A percentile compares a stretch with the other conserved stretches of the same genome.
These are phyloP conservation scores for Nymphicus hollandicus DNA, from an alignment of 2,113 vertebrate genomes.

Conservation along the genomic window DNA sequence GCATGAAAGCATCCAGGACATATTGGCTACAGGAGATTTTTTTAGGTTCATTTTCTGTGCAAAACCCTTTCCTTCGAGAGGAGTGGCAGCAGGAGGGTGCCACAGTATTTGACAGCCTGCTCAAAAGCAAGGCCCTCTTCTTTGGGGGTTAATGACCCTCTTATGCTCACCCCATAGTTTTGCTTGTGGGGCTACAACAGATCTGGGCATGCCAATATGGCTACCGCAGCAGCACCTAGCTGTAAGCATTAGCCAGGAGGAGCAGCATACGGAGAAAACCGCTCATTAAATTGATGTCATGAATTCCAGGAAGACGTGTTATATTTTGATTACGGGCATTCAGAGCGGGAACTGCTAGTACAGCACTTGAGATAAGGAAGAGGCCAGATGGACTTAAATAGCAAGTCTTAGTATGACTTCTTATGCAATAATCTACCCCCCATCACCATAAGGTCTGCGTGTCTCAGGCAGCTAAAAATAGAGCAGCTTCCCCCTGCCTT, in stretches of 20 bases:
- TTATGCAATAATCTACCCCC: slow-evolving; percentile 23
- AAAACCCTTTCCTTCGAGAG: not conserved
- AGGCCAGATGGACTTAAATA: slow-evolving; percentile 38
- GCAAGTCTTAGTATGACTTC: not conserved
- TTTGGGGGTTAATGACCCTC: too few relatives aligned
- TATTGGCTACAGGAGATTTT: rapidly evolving
- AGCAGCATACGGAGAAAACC: not conserved
- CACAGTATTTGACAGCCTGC: not conserved
- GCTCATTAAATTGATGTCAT: not conserved
- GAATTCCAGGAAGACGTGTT: slow-evolving; percentile 31
- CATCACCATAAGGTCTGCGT: not conserved
- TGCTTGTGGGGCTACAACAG: not conserved
- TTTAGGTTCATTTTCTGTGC: not conserved
- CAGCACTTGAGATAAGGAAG: slow-evolving; percentile 32
- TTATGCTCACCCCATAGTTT: not conserved
- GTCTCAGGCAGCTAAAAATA: slow-evolving; percentile 38
- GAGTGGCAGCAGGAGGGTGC: not conserved
- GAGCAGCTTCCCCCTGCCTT: not conserved
- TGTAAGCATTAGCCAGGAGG: not conserved
- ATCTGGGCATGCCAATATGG: not conserved
- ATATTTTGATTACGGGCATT: not conserved
- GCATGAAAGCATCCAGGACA: rapidly evolving
- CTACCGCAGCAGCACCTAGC: rapidly evolving
- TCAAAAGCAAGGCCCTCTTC: not conserved
- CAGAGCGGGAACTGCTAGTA: not conserved